Evolutionary conservation across 2,113 vertebrate species (phyloP).

Genomic region (Albula goreensis): DNA sequence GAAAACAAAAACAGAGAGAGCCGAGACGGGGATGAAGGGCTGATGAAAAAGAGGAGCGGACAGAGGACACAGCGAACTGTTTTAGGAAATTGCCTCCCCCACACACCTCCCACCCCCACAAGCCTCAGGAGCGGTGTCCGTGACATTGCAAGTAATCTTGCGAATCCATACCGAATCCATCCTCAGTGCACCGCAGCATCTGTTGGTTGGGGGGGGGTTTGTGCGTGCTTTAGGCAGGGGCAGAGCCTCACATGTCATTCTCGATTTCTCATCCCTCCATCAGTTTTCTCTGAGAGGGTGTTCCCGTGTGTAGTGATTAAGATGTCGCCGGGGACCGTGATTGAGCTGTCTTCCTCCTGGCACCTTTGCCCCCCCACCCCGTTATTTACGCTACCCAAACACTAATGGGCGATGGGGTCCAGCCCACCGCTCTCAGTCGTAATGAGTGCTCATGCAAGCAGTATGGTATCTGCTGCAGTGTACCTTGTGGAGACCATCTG

Average conservation of each 20-base stretch:
- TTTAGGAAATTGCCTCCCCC: slow-evolving; percentile 31
- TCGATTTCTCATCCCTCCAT: background rate
- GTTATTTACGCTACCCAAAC: no score
- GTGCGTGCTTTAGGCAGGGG: background rate
- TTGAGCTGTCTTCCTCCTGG: no score
- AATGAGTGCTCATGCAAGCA: background rate
- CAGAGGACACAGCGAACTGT: slow-evolving; percentile 17
- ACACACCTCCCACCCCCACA: background rate
- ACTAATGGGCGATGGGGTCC: no score
- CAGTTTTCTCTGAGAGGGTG: background rate
- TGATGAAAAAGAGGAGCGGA: background rate
- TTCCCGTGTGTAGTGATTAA: background rate
- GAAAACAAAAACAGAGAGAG: background rate
- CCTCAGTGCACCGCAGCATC: background rate
- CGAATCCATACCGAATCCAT: slow-evolving; percentile 24
- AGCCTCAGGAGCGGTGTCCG: slow-evolving; percentile 10
- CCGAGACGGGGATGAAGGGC: background rate
- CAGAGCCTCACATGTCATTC: background rate
- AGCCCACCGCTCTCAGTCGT: no score
- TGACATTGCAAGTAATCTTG: slow-evolving; percentile 31
- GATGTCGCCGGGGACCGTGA: background rate
- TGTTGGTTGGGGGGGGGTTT: background rate
- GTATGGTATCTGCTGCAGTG: background rate
- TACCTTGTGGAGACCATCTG: background rate
- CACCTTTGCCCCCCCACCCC: no score